Evolutionary conservation across 2,113 vertebrate genomes (phyloP).

Genomic region (Eleginops maclovinus): DNA sequence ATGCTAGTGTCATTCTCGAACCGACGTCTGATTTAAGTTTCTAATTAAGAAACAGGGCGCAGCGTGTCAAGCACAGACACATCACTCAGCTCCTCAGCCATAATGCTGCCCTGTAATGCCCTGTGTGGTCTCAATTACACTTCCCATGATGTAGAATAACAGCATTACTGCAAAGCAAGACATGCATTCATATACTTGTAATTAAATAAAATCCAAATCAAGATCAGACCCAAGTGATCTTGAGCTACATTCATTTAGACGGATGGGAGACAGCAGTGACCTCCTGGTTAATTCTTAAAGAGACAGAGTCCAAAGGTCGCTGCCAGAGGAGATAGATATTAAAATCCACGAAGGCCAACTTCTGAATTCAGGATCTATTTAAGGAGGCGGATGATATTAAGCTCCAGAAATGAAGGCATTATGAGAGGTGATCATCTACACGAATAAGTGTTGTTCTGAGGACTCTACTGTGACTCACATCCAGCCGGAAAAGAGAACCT

Average conservation of each 20-base stretch:
- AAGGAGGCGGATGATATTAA: background rate
- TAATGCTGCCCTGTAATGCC: conserved; percentile 75
- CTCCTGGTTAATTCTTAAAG: conserved; percentile 68
- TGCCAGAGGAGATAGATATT: conserved; percentile 40
- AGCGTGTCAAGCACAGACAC: conserved; percentile 56
- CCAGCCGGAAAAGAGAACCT: no score
- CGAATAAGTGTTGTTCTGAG: no score
- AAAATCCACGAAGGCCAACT: background rate
- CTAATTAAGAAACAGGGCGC: conserved; percentile 79
- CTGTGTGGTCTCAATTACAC: conserved; percentile 78
- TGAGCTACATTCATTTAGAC: conserved; percentile 69
- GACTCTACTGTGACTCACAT: no score
- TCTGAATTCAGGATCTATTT: conserved; percentile 17
- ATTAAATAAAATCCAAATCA: conserved; percentile 81
- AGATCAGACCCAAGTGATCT: conserved; percentile 68
- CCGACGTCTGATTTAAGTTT: conserved; percentile 65
- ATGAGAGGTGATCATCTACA: no score
- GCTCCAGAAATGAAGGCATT: background rate
- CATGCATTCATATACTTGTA: conserved; percentile 81
- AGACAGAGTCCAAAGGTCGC: conserved; percentile 65
- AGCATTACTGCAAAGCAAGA: conserved; percentile 79
- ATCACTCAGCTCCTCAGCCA: conserved; percentile 73
- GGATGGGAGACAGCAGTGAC: conserved; percentile 48
- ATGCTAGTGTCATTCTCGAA: conserved; percentile 51
- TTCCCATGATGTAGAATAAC: conserved; percentile 81